Evolutionary conservation across 2,888 invertebrate genomes (phyloP).

Genomic region (Scotopteryx bipunctaria): DNA sequence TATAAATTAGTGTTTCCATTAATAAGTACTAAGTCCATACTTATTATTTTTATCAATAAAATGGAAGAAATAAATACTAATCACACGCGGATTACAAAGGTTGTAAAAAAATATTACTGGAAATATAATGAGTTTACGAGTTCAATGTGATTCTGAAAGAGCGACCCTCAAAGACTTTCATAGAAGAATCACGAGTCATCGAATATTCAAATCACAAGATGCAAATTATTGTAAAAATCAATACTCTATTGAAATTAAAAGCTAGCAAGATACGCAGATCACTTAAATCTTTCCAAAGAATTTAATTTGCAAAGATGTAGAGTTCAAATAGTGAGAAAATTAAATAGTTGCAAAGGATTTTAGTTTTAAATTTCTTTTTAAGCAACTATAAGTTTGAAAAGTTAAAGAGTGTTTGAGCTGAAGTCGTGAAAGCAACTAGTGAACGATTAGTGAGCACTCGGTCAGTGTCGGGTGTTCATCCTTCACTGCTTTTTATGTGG

Average conservation of each 20-base stretch:
- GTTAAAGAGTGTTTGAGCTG: conserved; percentile 48
- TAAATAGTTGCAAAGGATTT: conserved; percentile 43
- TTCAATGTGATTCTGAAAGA: too few species aligned
- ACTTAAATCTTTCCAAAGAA: conserved; percentile 30
- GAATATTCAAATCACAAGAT: too few species aligned
- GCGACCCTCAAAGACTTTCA: too few species aligned
- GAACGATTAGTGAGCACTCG: conserved; percentile 50
- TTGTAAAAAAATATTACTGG: too few species aligned
- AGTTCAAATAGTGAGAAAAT: conserved; percentile 33
- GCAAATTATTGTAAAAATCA: too few species aligned
- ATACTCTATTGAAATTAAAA: conserved; percentile 10
- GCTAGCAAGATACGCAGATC: conserved; percentile 5
- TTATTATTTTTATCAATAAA: background rate
- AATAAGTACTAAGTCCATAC: background rate
- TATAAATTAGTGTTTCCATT: background rate
- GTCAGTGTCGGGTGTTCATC: conserved; percentile 39
- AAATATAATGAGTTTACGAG: too few species aligned
- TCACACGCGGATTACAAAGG: too few species aligned
- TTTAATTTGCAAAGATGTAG: conserved; percentile 36
- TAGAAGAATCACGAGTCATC: too few species aligned
- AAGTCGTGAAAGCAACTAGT: conserved; percentile 41
- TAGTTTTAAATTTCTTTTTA: conserved; percentile 39
- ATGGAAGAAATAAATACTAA: too few species aligned
- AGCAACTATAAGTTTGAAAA: conserved; percentile 49
- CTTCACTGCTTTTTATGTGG: conserved; percentile 6